Base-by-base conservation (phyloP, 2,797 vertebrate genomes). In the Percopsis omiscomaycus region DNA sequence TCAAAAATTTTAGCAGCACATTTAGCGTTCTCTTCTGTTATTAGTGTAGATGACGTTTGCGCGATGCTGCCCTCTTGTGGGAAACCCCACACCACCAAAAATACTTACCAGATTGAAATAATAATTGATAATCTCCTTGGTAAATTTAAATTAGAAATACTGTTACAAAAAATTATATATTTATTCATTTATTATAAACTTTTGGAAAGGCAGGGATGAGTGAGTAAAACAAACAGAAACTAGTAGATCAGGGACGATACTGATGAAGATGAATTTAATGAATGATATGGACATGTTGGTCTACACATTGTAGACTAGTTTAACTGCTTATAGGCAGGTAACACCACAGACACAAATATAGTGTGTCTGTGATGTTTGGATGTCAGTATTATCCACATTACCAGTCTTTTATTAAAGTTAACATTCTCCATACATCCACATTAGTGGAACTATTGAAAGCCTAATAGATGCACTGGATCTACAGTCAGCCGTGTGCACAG, bases 141-240 rank as follows among this genome's bases (percentile, higher is more conserved):
- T 22, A 22, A 22, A 22, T 22, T 12, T 45, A 12, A 45, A 45
- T 12, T 12, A 45, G 11, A 5, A 55, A 62, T 14, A 22, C 30
- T 16, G 65, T 44, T 13, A 71, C 68, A 44, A 13, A 51, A 50
- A 71, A 83, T 84, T 82, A 88, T 73, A 89, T 83, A 91, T 30
- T 63, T 83, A 89, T 84, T 86, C 84, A 86, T 97, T 96, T 94
- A 96, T 95, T 96, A 93, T 93, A 95, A 95, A 93, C 91, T 70
- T 89, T 84, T 89, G 75, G 89, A 94, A 95, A 92, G 85, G 89
- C 84, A 84, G 88, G 87, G 87, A 55, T 67, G 63, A 93, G 37
- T 89, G 84, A 85, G 93, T 86, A 89, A 89, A 91, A 85, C 87
- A 72, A 88, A 86, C 83, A 46, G 54, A 75, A 76, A 29, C 37